Evolutionary conservation across 1,140 invertebrate species (phyloP).

Genomic region (Paracyclopina nana): DNA sequence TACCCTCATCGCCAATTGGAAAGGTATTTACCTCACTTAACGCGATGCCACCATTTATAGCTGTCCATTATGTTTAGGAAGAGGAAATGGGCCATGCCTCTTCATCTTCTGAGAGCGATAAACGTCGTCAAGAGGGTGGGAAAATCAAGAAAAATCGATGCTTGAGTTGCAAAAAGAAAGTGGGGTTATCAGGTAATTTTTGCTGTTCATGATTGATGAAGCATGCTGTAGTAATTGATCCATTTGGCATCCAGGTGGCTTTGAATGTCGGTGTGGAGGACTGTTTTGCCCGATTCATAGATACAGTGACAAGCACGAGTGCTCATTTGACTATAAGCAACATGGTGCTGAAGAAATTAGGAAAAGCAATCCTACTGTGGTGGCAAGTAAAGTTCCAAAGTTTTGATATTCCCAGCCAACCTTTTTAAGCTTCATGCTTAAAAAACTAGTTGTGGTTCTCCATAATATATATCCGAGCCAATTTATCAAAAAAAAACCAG

Average conservation of each 20-base stretch:
- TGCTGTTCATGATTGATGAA: no score
- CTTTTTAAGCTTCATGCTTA: no score
- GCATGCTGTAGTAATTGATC: no score
- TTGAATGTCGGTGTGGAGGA: slow-evolving; percentile 95
- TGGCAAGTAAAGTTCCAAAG: slow-evolving; percentile 98
- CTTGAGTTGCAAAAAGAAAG: slow-evolving; percentile 92
- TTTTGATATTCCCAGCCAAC: no score
- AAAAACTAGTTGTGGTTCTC: no score
- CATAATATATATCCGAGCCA: no score
- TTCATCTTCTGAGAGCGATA: not conserved
- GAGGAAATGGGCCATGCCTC: no score
- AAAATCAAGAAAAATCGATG: slow-evolving; percentile 81
- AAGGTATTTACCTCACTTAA: slow-evolving; percentile 2
- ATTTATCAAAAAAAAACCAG: no score
- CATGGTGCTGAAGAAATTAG: slow-evolving; percentile 94
- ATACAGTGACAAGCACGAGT: slow-evolving; percentile 98
- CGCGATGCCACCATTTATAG: no score
- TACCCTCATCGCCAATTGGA: slow-evolving; percentile 5
- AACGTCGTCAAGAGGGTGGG: slow-evolving; percentile 27
- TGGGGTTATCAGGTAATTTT: slow-evolving; percentile 92
- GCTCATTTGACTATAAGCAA: slow-evolving; percentile 95
- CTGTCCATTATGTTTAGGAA: no score
- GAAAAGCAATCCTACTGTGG: slow-evolving; percentile 97
- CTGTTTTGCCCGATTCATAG: slow-evolving; percentile 93
- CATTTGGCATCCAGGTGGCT: no score